Evolutionary conservation across 64 coral and sea anemone genomes (phyloP), one percentile per base, ranked within the genome.

Genomic region (Astreopora myriophthalma): DNA sequence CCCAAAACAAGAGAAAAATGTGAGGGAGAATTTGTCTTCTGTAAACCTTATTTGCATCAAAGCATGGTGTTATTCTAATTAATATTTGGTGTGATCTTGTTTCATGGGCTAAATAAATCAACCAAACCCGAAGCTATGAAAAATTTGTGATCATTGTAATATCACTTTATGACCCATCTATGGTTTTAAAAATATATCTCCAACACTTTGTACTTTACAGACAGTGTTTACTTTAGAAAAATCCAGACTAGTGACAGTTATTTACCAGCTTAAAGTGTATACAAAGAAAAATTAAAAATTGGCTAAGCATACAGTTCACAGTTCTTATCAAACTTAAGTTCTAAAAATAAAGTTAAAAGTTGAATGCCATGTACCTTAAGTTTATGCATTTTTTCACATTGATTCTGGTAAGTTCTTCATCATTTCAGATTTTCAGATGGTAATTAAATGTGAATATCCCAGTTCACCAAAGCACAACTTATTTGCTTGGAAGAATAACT

Each of bases 311-410:
- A 14, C 5, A 8, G 70, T 73, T 73, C 34, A 73, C 32, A 73
- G 17, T 73, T 19, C 1, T 22, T 55, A 55, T 55, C 51, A 55
- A 19, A 16, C 51, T 0, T 16, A 3, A 55, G 13, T 16, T 13
- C 19, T 52, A 78, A 61, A 37, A 64, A 83, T 2, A 34, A 23
- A 34, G 48, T 19, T 1, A 51, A 38, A 63, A 38, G 19, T 26
- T 20, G 64, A 13, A 11, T 4, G 40, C 11, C 6, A 6, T 24
- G 31, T 83, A 83, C 79, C 79, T 83, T 83, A 30, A 83, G 60
- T 57, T 83, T 83, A 34, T 83, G 49, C 79, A 83, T 83, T 36
- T 83, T n/a, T 65, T 64, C 5, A 64, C 55, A 25, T 60, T 7
- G n/a, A 64, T 60, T 24, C 28, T 64, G 57, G 57, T 3, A 22